Evolutionary conservation across 53 echinoderm and acorn worm species (phyloP).

Genomic region (Henricia sp.): DNA sequence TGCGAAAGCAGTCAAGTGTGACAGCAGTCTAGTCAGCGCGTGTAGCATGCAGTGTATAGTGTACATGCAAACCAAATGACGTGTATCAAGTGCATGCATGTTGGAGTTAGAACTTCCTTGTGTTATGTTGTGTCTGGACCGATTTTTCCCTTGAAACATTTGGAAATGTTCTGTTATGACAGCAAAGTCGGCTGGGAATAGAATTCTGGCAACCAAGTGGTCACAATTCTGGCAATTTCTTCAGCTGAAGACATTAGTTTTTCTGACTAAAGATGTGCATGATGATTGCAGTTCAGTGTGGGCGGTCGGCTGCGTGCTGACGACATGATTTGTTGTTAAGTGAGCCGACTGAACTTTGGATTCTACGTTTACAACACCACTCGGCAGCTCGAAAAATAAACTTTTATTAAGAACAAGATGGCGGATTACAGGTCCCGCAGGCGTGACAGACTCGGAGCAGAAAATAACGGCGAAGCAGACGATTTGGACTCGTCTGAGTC

Average conservation of each 20-base stretch:
- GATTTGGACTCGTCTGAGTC: constrained; percentile 30
- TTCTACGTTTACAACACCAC: neutral
- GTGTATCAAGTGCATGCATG: too few species aligned
- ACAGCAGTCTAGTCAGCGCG: neutral
- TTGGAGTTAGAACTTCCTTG: too few species aligned
- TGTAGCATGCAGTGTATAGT: neutral
- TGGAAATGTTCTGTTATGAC: constrained; percentile 40
- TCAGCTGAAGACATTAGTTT: neutral
- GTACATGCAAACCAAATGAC: neutral
- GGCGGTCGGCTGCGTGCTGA: neutral
- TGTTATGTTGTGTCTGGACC: too few species aligned
- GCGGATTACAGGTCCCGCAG: constrained; percentile 41
- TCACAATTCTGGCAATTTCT: constrained; percentile 1
- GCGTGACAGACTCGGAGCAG: constrained; percentile 33
- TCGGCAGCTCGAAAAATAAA: neutral
- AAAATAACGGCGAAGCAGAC: constrained; percentile 47
- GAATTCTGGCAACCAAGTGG: neutral
- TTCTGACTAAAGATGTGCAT: neutral
- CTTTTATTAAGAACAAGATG: constrained; percentile 46
- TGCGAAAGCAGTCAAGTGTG: neutral
- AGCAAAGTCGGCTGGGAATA: constrained; percentile 7
- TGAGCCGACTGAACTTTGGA: constrained; percentile 8
- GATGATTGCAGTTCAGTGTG: constrained; percentile 12
- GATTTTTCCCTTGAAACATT: constrained; percentile 19
- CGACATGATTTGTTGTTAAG: constrained; percentile 1